These are phyloP conservation scores for Archips xylosteana DNA, from an alignment of 2,888 invertebrate genomes.

Conservation along the genomic window DNA sequence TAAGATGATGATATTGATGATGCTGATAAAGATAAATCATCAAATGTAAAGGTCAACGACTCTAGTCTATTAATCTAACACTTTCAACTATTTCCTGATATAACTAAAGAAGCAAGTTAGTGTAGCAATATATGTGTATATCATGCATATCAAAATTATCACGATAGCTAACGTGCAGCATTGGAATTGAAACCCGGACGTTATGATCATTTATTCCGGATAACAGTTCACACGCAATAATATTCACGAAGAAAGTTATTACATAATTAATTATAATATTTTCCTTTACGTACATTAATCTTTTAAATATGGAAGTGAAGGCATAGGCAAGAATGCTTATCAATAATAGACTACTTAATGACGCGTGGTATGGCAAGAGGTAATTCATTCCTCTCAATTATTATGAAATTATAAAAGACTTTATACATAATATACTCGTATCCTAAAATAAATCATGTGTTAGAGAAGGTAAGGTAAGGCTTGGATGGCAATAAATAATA, in stretches of 20 bases:
- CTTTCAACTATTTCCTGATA: not conserved
- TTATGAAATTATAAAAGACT: no score
- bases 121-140: slow-evolving; percentile 18
- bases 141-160: slow-evolving; percentile 10
- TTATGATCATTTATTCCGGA: slow-evolving; percentile 29
- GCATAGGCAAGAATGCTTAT: not conserved
- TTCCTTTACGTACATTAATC: slow-evolving; percentile 13
- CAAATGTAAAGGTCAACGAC: not conserved
- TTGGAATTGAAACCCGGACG: slow-evolving; percentile 20
- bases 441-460: no score
- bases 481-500: no score
- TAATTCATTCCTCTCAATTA: no score
- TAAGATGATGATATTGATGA: no score
- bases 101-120: not conserved
- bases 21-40: not conserved
- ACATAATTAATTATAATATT: slow-evolving; percentile 1
- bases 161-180: slow-evolving; percentile 22
- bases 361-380: not conserved
- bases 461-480: no score
- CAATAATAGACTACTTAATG: not conserved
- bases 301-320: not conserved
- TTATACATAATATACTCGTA: no score
- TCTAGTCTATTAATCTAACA: not conserved
- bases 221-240: slow-evolving; percentile 25
- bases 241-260: slow-evolving; percentile 26